Percentiles rank a stretch among this genome's conserved stretches.
Conservation (phyloP, 2,888 invertebrate genomes). For the Metellina segmentata region DNA sequence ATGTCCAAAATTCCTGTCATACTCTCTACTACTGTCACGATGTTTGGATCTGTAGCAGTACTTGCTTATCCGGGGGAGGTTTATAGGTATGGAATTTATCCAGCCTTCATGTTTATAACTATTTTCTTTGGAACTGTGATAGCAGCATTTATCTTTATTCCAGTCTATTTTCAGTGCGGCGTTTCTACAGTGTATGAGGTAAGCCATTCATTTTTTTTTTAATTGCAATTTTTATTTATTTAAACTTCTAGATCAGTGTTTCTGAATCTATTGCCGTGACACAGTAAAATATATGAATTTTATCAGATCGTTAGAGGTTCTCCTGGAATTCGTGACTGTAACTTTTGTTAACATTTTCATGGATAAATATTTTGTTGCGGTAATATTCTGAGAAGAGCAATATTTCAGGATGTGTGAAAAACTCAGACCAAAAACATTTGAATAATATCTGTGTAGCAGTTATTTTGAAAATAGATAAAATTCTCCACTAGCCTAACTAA, state of each 20-base stretch:
- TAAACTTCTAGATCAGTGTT: neutral
- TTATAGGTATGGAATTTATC: slow-evolving; percentile 30
- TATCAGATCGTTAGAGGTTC: neutral
- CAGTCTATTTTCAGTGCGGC: slow-evolving; percentile 36
- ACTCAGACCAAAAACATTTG: no score
- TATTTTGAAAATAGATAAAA: no score
- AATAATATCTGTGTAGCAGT: no score
- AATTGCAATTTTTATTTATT: neutral
- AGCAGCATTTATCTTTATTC: slow-evolving; percentile 13
- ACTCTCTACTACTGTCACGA: slow-evolving; percentile 18
- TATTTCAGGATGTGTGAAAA: no score
- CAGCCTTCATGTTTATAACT: neutral
- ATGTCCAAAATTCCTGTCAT: slow-evolving; percentile 20
- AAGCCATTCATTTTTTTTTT: neutral
- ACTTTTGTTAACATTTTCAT: no score
- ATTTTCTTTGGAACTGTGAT: neutral
- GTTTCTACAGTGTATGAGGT: slow-evolving; percentile 46
- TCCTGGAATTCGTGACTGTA: neutral
- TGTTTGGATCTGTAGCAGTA: neutral
- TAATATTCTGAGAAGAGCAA: no score
- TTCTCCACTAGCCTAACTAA: no score
- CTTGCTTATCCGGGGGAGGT: slow-evolving; percentile 17
- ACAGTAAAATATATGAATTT: neutral
- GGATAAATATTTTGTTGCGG: no score
- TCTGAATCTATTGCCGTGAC: neutral